Conservation (phyloP, 2,797 vertebrate genomes). For the Octomys mimax region DNA sequence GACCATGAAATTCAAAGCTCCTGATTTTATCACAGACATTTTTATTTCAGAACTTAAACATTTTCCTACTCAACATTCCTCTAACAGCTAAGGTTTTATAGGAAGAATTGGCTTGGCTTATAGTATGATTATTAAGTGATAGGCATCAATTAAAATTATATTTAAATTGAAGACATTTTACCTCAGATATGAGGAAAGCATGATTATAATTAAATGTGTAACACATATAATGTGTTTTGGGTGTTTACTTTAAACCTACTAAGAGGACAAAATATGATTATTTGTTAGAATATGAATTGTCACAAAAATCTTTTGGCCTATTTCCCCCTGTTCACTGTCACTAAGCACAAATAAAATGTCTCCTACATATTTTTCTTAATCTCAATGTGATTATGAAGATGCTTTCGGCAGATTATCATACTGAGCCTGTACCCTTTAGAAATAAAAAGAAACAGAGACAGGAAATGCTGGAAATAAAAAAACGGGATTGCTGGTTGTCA, state of each 20-base stretch:
- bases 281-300: constrained; percentile 71
- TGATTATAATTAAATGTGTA: constrained; percentile 76
- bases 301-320: constrained; percentile 70
- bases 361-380: constrained; percentile 67
- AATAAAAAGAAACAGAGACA: constrained; percentile 8
- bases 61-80: constrained; percentile 76
- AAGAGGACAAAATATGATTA: constrained; percentile 70
- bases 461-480: background rate
- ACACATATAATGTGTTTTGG: constrained; percentile 68
- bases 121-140: constrained; percentile 76
- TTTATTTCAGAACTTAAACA: constrained; percentile 86
- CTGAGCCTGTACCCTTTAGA: background rate
- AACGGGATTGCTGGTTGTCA: background rate
- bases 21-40: constrained; percentile 86
- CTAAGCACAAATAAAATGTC: constrained; percentile 65
- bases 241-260: constrained; percentile 65
- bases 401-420: constrained; percentile 65
- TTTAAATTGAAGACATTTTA: constrained; percentile 76
- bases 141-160: constrained; percentile 78
- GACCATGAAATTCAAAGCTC: constrained; percentile 87
- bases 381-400: constrained; percentile 40
- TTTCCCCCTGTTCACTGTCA: constrained; percentile 28
- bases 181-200: constrained; percentile 69
- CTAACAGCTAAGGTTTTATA: constrained; percentile 78
- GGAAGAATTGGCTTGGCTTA: constrained; percentile 75